Evolutionary conservation across 2,113 vertebrate species (phyloP), one percentile per base, ranked within the genome.

Genomic region (Seriola quinqueradiata): DNA sequence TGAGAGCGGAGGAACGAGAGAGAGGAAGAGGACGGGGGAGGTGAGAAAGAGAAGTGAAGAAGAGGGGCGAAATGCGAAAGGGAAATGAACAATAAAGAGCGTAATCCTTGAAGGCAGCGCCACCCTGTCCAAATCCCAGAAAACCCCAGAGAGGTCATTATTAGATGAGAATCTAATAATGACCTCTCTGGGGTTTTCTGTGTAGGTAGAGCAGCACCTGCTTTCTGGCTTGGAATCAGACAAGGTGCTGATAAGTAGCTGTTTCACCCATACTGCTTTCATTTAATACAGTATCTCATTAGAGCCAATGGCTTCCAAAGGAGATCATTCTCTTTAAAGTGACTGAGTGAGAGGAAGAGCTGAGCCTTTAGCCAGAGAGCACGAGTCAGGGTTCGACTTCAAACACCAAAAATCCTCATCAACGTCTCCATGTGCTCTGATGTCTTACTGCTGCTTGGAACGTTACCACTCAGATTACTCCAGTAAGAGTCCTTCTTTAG

Each of bases 181-280:
- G 10, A 77, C 34, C 23, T 60, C 57, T 28, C 70, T 0, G 38
- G 55, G 71, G 52, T 0, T 0, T 42, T 32, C 0, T 21, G 8
- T 23, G 55, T 10, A 25, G 68, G 67, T 42, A 38, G 38, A 70
- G 42, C 28, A 23, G 12, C 82, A 85, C 3, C 60, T 85, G 76
- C 21, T 68, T 69, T 50, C 32, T 23, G 32, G 40, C 55, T 59
- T 10, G 8, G 52, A n/a, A 55, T 48, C 60, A 42, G 76, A 73
- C 10, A 13, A 81, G 38, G 38, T 1, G 61, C 66, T 57, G 71
- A 64, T 40, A 13, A 75, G 75, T 3, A 8, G 61, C n/a, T 25
- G 77, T 25, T 81, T 58, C 79, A 60, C 69, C 48, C 19, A 28
- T 23, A 19, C 68, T 50, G 58, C 46, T 42, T 54, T 11, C 1